A percentile compares a stretch with the other conserved stretches of the same genome.
Evolutionary conservation across 2,113 vertebrate genomes (phyloP).

Genomic region (Pseudopodoces humilis): DNA sequence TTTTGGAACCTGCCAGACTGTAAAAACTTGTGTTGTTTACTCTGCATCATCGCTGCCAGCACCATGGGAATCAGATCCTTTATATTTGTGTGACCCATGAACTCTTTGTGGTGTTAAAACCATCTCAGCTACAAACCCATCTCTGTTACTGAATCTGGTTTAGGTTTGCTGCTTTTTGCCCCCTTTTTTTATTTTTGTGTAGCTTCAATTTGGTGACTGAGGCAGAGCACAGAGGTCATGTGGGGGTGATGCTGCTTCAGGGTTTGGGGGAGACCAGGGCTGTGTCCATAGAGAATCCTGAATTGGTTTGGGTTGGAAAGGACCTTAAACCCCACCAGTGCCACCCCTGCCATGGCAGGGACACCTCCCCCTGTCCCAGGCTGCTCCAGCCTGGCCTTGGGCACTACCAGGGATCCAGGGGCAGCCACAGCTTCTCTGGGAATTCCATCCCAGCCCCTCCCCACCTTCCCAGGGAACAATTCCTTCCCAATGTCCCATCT

Average conservation of each 20-base stretch:
- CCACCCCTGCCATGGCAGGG: not conserved
- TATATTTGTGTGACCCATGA: not conserved
- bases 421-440: not conserved
- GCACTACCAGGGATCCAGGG: not conserved
- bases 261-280: not conserved
- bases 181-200: not conserved
- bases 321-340: not conserved
- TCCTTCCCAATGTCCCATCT: not conserved
- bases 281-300: not conserved
- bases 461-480: fast-evolving
- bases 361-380: not conserved
- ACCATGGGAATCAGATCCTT: not conserved
- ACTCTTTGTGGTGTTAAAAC: not conserved
- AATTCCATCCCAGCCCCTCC: not conserved
- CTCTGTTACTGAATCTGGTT: not conserved
- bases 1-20: not conserved
- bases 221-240: not conserved
- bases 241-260: not conserved
- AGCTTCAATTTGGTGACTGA: not conserved
- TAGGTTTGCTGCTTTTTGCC: fast-evolving
- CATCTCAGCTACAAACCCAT: not conserved
- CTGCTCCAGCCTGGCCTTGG: fast-evolving
- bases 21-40: not conserved
- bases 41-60: not conserved
- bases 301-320: not conserved